Base-by-base conservation (phyloP, 2,797 vertebrate genomes). In the Hydrolagus colliei region DNA sequence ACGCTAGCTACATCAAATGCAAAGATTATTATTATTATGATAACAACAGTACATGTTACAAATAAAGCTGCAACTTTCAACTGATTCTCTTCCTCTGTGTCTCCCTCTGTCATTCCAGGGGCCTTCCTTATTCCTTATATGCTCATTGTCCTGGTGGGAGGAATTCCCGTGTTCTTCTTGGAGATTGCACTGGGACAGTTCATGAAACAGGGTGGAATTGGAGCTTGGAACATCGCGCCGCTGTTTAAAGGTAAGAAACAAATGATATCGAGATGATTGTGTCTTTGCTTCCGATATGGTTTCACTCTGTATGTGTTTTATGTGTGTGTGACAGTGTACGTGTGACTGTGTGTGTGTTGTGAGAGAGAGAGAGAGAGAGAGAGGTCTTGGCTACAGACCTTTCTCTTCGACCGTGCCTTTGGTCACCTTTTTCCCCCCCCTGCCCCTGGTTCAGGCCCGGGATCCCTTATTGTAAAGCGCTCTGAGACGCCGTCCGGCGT, bases 181-280 rank as follows among this genome's bases (percentile, higher is more conserved):
- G 96, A 97, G 91, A 96, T 97, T 87, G 95, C 96, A 41, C 90
- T 97, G 89, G 96, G 96, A 85, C 96, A 97, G 91, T 97, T 97
- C 90, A 97, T 97, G 96, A 97, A 97, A 90, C 95, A 96, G 89
- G 96, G 96, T 86, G 96, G 96, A 22, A 94, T 97, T 85, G 94
- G 95, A 85, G 95, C 96, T 73, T 97, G 96, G 96, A 97, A 97
- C 91, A 97, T 97, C 8, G 96, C 93, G 71, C 96, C 96, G 27
- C 96, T 97, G 89, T 97, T 97, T 88, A 97, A 95, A 96, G 96
- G 96, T 97, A 32, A 71, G 79, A 18, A 22, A 65, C 61, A 20
- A 61, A 61, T 61, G 10, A 12, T 2, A 77, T 61, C 1, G 20
- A 75, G n/a, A 61, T 52, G 2, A 52, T 52, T 59, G 74, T 76